These are phyloP conservation scores for Oxyteleia sp. DNA, from an alignment of 2,888 invertebrate species.

Conservation along the genomic window DNA sequence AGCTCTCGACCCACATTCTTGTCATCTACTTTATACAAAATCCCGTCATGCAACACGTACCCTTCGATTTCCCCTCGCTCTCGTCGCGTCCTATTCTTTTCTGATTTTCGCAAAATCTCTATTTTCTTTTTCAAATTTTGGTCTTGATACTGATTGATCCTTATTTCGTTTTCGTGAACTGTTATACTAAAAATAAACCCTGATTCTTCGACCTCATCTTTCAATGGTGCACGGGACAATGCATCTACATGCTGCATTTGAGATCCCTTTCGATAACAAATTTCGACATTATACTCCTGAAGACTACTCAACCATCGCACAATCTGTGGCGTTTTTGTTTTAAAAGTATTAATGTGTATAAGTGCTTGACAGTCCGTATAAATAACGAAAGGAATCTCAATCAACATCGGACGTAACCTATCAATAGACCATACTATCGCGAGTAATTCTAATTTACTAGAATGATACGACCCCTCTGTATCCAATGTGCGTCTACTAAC, in stretches of 20 bases:
- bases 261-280: slow-evolving; percentile 3
- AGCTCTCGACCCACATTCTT: background rate
- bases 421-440: too few relatives aligned
- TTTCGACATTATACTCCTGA: too few relatives aligned
- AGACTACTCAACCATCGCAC: too few relatives aligned
- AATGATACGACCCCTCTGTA: too few relatives aligned
- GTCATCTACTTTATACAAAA: slow-evolving; percentile 1
- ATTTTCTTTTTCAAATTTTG: background rate
- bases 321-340: too few relatives aligned
- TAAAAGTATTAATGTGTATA: too few relatives aligned
- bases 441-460: too few relatives aligned
- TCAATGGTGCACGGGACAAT: background rate
- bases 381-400: too few relatives aligned
- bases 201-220: background rate
- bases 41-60: background rate
- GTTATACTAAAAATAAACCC: background rate
- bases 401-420: too few relatives aligned
- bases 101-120: background rate
- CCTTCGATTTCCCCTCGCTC: background rate
- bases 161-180: background rate
- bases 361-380: too few relatives aligned
- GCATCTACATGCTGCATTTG: slow-evolving; percentile 13
- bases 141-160: background rate
- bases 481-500: too few relatives aligned
- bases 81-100: background rate